phyloP scores from a whole-genome alignment of 2,888 invertebrate species.

The Hypomecis punctinalis region DNA sequence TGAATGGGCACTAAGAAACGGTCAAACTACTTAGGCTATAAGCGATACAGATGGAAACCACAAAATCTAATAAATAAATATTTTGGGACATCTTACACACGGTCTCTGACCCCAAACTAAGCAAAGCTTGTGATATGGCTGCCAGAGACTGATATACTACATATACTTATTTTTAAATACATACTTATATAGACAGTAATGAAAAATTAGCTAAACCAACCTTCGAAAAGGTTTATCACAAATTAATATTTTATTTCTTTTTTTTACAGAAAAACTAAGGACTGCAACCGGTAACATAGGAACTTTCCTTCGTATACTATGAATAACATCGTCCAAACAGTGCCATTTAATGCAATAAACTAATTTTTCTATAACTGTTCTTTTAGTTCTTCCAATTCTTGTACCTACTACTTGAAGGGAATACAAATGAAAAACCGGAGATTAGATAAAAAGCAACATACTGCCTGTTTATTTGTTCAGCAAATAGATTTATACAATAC shows the following conservation, averaged over 20 bases:
- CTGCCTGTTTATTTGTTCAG: constrained; percentile 27
- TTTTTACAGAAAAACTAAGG: constrained; percentile 47
- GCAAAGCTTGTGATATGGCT: no score
- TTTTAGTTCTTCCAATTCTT: not conserved
- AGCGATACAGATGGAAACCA: no score
- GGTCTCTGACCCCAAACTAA: no score
- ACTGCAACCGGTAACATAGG: constrained; percentile 6
- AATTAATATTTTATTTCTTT: constrained; percentile 7
- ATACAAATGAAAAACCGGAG: not conserved
- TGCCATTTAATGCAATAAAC: constrained; percentile 49
- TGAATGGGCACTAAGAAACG: no score
- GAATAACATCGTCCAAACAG: constrained; percentile 37
- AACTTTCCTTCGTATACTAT: constrained; percentile 7
- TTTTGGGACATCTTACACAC: no score
- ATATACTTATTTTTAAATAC: no score
- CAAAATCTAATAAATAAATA: no score
- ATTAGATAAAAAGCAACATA: constrained; percentile 21
- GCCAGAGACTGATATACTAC: no score
- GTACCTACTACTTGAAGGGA: not conserved
- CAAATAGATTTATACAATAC: constrained; percentile 25
- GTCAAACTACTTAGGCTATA: no score
- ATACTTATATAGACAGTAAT: no score
- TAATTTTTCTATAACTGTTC: constrained; percentile 17
- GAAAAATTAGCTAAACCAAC: no score
- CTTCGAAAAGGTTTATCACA: not conserved